These are phyloP conservation scores for Hydractinia echinata DNA, from an alignment of 30 jellyfish, hydroid and myxozoan species.

Conservation along the genomic window DNA sequence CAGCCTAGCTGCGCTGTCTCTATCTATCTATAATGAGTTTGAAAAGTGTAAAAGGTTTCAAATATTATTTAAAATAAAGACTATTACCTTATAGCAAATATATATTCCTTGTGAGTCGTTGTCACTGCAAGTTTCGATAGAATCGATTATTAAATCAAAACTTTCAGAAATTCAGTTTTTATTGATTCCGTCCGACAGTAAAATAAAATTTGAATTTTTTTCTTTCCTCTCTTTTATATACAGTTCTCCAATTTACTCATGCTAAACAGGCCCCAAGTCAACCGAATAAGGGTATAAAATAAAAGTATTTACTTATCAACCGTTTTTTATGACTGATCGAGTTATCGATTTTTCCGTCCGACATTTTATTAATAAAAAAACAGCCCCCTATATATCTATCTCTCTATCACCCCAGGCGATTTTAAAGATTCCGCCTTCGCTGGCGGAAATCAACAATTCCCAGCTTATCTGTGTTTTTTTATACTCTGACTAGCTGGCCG, in stretches of 20 bases:
- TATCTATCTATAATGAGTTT: neutral
- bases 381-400: no score
- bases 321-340: neutral
- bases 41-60: neutral
- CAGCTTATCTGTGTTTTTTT: no score
- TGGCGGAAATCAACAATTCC: no score
- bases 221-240: neutral
- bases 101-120: no score
- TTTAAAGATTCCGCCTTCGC: no score
- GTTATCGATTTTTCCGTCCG: conserved; percentile 21
- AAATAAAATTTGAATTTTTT: neutral
- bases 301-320: neutral
- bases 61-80: neutral
- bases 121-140: neutral
- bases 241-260: neutral
- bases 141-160: neutral
- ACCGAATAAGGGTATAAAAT: no score
- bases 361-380: conserved; percentile 7
- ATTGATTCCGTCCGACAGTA: conserved; percentile 13
- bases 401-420: no score
- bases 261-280: neutral
- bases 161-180: no score
- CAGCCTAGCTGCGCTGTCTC: no score
- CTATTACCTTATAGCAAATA: neutral
- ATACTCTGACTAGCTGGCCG: no score